Evolutionary conservation across 2,888 invertebrate species (phyloP), one percentile per base, ranked within the genome.

Genomic region (Auanema freiburgensis): DNA sequence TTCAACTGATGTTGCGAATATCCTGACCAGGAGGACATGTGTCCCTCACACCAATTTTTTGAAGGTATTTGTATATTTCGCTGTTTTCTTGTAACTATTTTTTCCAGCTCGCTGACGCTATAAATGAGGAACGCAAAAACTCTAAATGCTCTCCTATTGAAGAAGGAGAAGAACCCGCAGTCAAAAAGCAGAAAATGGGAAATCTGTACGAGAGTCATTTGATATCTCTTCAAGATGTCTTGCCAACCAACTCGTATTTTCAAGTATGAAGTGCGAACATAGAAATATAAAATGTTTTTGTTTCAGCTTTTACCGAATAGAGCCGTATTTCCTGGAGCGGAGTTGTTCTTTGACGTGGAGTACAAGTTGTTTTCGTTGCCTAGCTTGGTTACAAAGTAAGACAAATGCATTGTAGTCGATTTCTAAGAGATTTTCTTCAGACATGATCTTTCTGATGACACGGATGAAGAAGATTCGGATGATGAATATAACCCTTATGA

Each of bases 281-380:
- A n/a, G 51, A 51, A 8, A 21, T n/a, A 16, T 41, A 40, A 55
- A 40, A 44, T 49, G 21, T 25, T 56, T 33, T 43, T 6, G 23
- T 57, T 78, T 58, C 63, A 80, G 79, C 66, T 76, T 8, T 63
- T 68, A 0, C 60, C 68, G 0, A 67, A 79, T 57, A 64, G 72
- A n/a, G 72, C 72, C 11, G 66, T 79, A 1, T 80, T 80, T 57
- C 74, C 71, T 10, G 80, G 80, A 2, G 76, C 79, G 4, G 76
- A 80, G 44, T 55, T 73, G 11, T 69, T 56, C 52, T 75, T 72
- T 41, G 78, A 80, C 42, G 18, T 71, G 57, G 70, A 75, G 42
- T 33, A 43, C 23, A 63, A 58, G 49, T 46, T n/a, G 16, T 18
- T 57, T 12, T 41, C 50, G 2, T 24, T 16, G 14, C 25, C 33